Conservation (phyloP, 2,888 invertebrate genomes). For the Automeris io region DNA sequence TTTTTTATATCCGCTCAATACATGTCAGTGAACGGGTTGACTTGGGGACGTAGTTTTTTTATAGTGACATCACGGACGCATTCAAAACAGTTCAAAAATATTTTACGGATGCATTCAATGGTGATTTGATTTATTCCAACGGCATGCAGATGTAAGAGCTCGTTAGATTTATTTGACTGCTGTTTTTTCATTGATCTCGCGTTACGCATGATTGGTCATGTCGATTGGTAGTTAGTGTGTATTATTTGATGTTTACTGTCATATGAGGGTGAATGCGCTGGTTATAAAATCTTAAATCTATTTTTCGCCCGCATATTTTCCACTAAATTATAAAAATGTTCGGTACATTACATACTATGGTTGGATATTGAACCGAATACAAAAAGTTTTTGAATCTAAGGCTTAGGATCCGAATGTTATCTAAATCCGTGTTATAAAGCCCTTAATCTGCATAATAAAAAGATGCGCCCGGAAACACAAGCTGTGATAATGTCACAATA, state of each 20-base stretch:
- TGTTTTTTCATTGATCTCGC: constrained; percentile 65
- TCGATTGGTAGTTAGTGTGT: constrained; percentile 69
- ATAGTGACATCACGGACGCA: constrained; percentile 42
- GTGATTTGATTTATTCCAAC: constrained; percentile 76
- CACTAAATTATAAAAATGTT: not conserved
- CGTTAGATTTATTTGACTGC: constrained; percentile 76
- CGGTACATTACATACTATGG: not conserved
- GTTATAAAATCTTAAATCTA: constrained; percentile 12
- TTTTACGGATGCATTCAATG: constrained; percentile 73
- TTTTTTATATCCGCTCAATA: constrained; percentile 66
- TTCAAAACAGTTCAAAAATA: constrained; percentile 75
- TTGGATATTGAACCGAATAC: constrained; percentile 15
- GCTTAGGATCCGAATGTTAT: constrained; percentile 33
- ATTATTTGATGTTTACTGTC: constrained; percentile 40
- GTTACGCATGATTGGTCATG: constrained; percentile 72
- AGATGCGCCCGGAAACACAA: constrained; percentile 62
- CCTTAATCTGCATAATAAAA: constrained; percentile 73
- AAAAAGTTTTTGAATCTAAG: constrained; percentile 17
- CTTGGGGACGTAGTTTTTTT: constrained; percentile 59
- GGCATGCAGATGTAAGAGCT: constrained; percentile 75
- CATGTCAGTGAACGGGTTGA: constrained; percentile 74
- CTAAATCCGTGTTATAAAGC: constrained; percentile 59
- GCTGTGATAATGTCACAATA: constrained; percentile 63
- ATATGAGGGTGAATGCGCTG: constrained; percentile 29
- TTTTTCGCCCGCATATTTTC: constrained; percentile 15